phyloP scores from a whole-genome alignment of 2,888 invertebrate genomes.

The Cistogaster globosa region DNA sequence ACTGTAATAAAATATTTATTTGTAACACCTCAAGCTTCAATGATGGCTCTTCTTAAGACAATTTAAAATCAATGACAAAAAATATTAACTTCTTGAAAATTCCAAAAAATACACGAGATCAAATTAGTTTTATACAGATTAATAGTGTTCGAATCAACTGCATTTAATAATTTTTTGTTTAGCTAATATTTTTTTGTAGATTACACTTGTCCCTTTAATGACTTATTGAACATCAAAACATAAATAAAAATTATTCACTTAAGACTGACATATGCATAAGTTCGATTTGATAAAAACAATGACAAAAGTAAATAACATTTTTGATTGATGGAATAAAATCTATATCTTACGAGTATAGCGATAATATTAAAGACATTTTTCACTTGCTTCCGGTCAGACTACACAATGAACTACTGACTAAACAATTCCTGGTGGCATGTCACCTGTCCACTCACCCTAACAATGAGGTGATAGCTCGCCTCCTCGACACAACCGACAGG shows the following conservation, averaged over 20 bases:
- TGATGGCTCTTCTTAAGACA: slow-evolving; percentile 21
- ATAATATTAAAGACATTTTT: too few relatives aligned
- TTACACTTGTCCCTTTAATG: not conserved
- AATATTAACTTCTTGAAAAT: slow-evolving; percentile 57
- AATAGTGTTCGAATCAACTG: slow-evolving; percentile 28
- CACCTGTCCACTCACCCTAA: too few relatives aligned
- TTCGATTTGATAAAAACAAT: too few relatives aligned
- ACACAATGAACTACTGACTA: too few relatives aligned
- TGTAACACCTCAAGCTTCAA: slow-evolving; percentile 59
- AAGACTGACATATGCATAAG: too few relatives aligned
- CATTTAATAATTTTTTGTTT: not conserved
- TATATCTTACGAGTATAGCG: too few relatives aligned
- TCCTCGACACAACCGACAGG: too few relatives aligned
- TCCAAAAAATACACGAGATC: slow-evolving; percentile 40
- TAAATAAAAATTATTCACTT: too few relatives aligned
- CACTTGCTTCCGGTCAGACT: too few relatives aligned
- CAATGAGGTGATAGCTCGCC: too few relatives aligned
- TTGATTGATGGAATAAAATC: not conserved
- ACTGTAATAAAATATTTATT: slow-evolving; percentile 64
- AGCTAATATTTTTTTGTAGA: not conserved
- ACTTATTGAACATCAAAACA: too few relatives aligned
- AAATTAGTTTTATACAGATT: slow-evolving; percentile 25
- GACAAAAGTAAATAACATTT: not conserved
- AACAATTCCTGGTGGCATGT: too few relatives aligned
- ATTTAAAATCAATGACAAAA: not conserved